phyloP scores from a whole-genome alignment of 1,140 invertebrate species.

The Temnothorax longispinosus region DNA sequence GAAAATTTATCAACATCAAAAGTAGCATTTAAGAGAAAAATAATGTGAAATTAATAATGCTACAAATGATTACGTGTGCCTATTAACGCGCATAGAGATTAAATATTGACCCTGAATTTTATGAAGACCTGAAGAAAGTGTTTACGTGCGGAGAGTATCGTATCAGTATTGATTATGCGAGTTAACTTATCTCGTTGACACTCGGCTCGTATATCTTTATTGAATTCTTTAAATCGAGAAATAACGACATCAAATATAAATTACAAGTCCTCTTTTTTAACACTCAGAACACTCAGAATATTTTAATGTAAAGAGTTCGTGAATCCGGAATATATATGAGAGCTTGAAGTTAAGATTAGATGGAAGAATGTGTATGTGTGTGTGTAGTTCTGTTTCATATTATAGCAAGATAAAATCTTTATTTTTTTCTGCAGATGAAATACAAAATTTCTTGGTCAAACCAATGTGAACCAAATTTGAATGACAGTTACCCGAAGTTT shows the following conservation, averaged over 20 bases:
- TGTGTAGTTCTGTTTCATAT: neutral
- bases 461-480: neutral
- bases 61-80: neutral
- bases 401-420: neutral
- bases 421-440: slow-evolving; percentile 12
- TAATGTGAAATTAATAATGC: neutral
- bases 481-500: neutral
- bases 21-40: neutral
- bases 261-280: too few relatives aligned
- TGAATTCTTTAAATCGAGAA: neutral
- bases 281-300: neutral
- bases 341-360: neutral
- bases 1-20: slow-evolving; percentile 37
- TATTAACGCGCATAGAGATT: neutral
- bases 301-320: neutral
- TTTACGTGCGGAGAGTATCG: neutral
- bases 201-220: neutral
- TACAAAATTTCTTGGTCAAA: neutral
- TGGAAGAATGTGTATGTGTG: neutral
- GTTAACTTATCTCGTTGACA: neutral
- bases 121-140: neutral
- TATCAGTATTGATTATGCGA: neutral
- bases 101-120: slow-evolving; percentile 7
- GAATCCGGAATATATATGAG: neutral
- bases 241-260: too few relatives aligned